Conservation (phyloP, 1,140 invertebrate species). For the Drosophila tsacasi region DNA sequence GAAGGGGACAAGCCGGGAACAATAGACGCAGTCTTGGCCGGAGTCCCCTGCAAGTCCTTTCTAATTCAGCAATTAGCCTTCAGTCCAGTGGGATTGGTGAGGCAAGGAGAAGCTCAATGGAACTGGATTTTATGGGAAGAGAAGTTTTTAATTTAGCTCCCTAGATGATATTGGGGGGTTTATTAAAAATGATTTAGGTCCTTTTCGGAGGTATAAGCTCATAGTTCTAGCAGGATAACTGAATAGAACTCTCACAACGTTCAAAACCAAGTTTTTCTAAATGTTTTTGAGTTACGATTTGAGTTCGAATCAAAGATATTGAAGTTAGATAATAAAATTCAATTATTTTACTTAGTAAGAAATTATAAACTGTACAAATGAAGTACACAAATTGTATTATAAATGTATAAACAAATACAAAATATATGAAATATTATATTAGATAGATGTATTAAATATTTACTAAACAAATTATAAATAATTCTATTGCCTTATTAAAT, state of each 20-base stretch:
- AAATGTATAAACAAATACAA: too few relatives aligned
- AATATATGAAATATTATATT: too few relatives aligned
- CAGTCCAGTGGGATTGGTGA: neutral
- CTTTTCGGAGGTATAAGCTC: neutral
- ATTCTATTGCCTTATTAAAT: neutral
- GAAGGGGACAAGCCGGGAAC: neutral
- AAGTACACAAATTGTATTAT: too few relatives aligned
- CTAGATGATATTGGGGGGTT: neutral
- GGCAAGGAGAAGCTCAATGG: neutral
- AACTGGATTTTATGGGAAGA: neutral
- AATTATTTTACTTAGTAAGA: too few relatives aligned
- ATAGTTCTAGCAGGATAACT: neutral
- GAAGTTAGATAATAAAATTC: too few relatives aligned
- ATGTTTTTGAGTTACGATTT: neutral
- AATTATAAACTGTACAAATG: too few relatives aligned
- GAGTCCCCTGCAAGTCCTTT: slow-evolving; percentile 2
- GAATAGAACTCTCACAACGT: neutral
- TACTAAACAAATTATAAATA: too few relatives aligned
- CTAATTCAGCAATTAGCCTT: slow-evolving; percentile 12
- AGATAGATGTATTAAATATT: too few relatives aligned
- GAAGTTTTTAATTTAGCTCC: neutral
- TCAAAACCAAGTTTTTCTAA: neutral
- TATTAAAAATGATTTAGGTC: neutral
- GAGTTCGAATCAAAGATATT: neutral
- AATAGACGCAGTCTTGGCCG: neutral